A percentile compares a stretch with the other conserved stretches of the same genome.
Conservation (phyloP, 1,140 invertebrate genomes). For the Bombus superbus region DNA sequence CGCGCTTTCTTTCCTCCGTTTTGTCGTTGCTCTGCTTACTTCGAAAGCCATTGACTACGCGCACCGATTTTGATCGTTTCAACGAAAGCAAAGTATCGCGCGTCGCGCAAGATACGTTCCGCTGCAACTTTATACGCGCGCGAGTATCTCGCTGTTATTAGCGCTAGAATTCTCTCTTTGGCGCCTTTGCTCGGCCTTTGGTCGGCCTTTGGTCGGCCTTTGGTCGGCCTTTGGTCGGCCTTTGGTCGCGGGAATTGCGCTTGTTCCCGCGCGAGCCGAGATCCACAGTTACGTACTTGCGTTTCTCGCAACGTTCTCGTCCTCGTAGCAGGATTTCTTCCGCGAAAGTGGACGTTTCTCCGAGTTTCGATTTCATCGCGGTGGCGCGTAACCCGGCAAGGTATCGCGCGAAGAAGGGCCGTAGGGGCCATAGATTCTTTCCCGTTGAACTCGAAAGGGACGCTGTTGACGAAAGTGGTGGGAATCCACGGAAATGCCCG, state of each 20-base stretch:
- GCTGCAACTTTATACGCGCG: too few species aligned
- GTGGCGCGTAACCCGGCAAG: not conserved
- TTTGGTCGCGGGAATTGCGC: not conserved
- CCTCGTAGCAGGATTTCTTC: not conserved
- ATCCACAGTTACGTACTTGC: not conserved
- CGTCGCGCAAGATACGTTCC: too few species aligned
- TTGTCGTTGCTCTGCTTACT: too few species aligned
- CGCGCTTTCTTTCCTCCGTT: too few species aligned
- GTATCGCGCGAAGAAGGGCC: not conserved
- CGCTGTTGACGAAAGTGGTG: too few species aligned
- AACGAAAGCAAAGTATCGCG: not conserved
- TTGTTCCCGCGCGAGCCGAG: fast-evolving
- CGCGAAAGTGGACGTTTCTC: not conserved
- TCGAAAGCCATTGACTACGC: too few species aligned
- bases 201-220: not conserved
- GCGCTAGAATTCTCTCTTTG: not conserved
- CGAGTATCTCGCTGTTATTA: not conserved
- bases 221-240: too few species aligned
- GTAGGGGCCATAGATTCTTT: too few species aligned
- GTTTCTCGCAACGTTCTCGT: not conserved
- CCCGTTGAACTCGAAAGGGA: too few species aligned
- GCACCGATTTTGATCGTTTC: too few species aligned
- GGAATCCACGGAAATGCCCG: not conserved
- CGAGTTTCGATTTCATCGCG: not conserved
- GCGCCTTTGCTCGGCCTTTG: too few species aligned